Base-by-base conservation (phyloP, 2,888 invertebrate genomes). In the Chloroclystis v-ata region DNA sequence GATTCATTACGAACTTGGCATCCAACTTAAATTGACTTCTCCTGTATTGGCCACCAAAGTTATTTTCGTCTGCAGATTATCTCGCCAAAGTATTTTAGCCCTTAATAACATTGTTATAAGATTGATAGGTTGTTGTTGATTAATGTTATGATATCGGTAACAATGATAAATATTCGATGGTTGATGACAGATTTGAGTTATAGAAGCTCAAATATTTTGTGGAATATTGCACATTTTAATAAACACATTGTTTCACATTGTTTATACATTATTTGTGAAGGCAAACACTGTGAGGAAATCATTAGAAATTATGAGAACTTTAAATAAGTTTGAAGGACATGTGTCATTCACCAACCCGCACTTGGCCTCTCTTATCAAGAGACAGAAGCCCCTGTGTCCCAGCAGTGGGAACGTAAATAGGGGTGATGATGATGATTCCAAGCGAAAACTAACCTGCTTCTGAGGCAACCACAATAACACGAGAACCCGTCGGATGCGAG, bases 1-100 rank as follows among this genome's bases (percentile, higher is more conserved):
- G 63, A 65, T 67, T 69, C 67, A 71, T 69, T 68, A 71, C 61
- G 56, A 65, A 69, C 62, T 67, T 64, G 47, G 59, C 55, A 52
- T 58, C 52, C 57, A 72, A 72, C 67, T 72, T 70, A 66, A 70
- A 72, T 72, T 69, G 69, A 65, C 70, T 72, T 72, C 64, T 54
- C 70, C 64, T 71, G 70, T 69, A 64, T 60, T 63, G 61, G 6
- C 11, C 12, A 20, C 51, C 49, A 47, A 29, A 37, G 49, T 43
- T 13, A 24, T 49, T 35, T 39, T 29, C 43, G 35, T 4, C 24
- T 28, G 2, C 24, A 3, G 1, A 28, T 28, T 32, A 41, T 12
- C 16, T 32, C 24, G 25, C 11, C 37, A 28, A 30, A 10, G 10
- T 1, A 46, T 14, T 46, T 7, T 30, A 1, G 13, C 1, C 28